These are phyloP conservation scores for Parnassius apollo DNA, from an alignment of 2,888 invertebrate species.

Conservation along the genomic window DNA sequence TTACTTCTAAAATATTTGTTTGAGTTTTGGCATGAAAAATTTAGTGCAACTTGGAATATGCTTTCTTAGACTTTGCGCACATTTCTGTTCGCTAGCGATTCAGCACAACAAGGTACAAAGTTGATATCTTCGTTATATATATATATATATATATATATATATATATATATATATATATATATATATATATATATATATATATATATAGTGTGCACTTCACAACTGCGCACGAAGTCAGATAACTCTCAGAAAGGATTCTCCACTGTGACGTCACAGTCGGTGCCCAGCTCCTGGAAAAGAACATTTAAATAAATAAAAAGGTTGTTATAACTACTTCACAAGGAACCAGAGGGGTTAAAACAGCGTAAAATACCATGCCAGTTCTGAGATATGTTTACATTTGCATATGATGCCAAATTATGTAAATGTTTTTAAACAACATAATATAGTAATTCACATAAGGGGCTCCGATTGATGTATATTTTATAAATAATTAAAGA, in stretches of 20 bases:
- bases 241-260: constrained; percentile 35
- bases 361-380: too few relatives aligned
- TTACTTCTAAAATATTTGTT: constrained; percentile 5
- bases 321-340: too few relatives aligned
- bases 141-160: constrained; percentile 1
- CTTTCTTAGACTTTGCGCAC: constrained; percentile 14
- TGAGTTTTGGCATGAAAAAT: constrained; percentile 8
- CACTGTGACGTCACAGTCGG: constrained; percentile 36
- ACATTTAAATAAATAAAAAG: background rate
- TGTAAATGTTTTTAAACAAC: too few relatives aligned
- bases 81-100: background rate
- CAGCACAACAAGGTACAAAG: background rate
- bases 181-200: background rate
- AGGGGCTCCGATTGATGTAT: too few relatives aligned
- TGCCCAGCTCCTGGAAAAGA: constrained; percentile 35
- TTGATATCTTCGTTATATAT: background rate
- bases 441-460: too few relatives aligned
- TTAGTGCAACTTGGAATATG: constrained; percentile 11
- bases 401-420: too few relatives aligned
- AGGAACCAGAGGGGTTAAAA: too few relatives aligned
- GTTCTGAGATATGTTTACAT: too few relatives aligned
- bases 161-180: background rate
- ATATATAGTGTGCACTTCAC: constrained; percentile 2
- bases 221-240: background rate
- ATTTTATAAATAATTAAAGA: too few relatives aligned